Conservation (phyloP, 2,797 vertebrate genomes). For the Eurystomus glaucurus region DNA sequence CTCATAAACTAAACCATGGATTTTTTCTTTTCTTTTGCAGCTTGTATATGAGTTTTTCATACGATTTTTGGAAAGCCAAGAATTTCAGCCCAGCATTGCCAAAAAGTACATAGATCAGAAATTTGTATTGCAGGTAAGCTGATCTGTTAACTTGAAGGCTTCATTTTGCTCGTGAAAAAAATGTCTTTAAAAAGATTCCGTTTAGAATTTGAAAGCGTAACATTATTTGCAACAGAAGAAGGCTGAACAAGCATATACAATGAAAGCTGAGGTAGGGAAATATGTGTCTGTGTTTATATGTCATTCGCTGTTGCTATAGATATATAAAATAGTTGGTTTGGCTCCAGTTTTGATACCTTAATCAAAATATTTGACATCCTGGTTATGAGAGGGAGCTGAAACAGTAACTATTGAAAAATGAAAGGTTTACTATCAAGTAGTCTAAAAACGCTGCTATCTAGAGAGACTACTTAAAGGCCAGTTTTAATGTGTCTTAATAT, state of each 20-base stretch:
- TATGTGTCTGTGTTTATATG: background rate
- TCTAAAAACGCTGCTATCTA: background rate
- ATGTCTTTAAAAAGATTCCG: background rate
- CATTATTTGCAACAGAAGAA: background rate
- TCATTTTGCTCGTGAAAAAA: background rate
- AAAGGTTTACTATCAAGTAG: background rate
- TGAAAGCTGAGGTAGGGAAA: background rate
- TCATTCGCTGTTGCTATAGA: background rate
- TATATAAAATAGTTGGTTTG: background rate
- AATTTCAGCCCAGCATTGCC: conserved; percentile 99
- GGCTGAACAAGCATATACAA: background rate
- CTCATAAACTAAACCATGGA: background rate
- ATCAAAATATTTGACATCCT: conserved; percentile 21
- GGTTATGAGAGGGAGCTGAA: background rate
- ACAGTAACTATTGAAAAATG: background rate
- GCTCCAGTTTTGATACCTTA: background rate
- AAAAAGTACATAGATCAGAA: conserved; percentile 99
- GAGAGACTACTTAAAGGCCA: background rate
- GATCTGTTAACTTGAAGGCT: background rate
- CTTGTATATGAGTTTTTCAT: conserved; percentile 99
- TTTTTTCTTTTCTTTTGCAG: conserved; percentile 78
- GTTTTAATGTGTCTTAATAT: background rate
- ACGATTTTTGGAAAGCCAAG: conserved; percentile 99
- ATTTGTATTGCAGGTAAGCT: conserved; percentile 99
- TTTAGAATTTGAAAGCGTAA: background rate